Conservation (phyloP, 2,113 vertebrate genomes). For the Anguilla japonica region DNA sequence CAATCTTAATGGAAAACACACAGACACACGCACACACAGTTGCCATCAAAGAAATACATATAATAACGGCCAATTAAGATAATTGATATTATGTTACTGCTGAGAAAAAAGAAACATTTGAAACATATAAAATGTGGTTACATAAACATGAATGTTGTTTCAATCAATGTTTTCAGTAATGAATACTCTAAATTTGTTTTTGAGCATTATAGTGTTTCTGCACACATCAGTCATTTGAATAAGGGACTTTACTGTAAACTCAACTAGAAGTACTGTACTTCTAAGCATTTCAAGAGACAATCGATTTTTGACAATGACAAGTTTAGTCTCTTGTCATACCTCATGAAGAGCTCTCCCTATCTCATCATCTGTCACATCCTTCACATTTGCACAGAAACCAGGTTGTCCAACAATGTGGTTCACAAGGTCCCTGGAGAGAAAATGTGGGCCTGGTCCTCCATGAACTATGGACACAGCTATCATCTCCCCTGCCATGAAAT, state of each 20-base stretch:
- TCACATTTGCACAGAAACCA: slow-evolving; percentile 14
- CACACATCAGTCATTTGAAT: too few relatives aligned
- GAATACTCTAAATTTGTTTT: too few relatives aligned
- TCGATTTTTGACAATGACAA: not conserved
- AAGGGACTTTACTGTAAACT: not conserved
- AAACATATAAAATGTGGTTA: not conserved
- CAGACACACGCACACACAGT: not conserved
- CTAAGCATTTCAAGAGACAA: not conserved
- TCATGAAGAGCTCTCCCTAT: slow-evolving; percentile 15
- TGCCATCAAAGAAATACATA: not conserved
- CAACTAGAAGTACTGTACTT: not conserved
- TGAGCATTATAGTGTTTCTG: too few relatives aligned
- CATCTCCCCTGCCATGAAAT: slow-evolving; percentile 13
- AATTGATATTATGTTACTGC: too few relatives aligned
- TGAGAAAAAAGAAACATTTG: not conserved
- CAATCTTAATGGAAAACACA: too few relatives aligned
- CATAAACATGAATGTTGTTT: not conserved
- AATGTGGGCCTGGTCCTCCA: slow-evolving; percentile 22
- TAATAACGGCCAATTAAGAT: not conserved
- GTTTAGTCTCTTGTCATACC: slow-evolving; percentile 20
- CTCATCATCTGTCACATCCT: slow-evolving; percentile 23
- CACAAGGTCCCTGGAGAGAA: slow-evolving; percentile 11
- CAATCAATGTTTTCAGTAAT: too few relatives aligned
- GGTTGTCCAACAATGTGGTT: slow-evolving; percentile 13
- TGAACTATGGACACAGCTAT: slow-evolving; percentile 15